Conservation (phyloP, 2,113 vertebrate species). For the Ceratotherium simum region DNA sequence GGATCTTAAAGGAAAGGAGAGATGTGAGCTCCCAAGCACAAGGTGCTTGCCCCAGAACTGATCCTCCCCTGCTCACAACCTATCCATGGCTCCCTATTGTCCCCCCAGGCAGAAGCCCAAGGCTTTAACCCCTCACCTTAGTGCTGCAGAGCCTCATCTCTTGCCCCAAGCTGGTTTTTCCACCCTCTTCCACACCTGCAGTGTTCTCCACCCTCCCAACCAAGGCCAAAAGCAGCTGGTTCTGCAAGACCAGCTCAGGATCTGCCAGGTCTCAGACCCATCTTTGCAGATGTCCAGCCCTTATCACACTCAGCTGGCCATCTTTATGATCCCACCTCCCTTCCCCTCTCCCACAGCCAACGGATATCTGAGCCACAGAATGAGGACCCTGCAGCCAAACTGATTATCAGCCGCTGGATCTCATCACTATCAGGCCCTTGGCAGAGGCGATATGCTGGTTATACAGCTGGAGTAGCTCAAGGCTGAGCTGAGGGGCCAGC, state of each 20-base stretch:
- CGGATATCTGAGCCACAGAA: not conserved
- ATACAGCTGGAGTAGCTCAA: no score
- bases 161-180: not conserved
- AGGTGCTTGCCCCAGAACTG: not conserved
- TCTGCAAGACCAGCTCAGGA: not conserved
- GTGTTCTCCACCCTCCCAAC: not conserved
- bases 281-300: no score
- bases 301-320: not conserved
- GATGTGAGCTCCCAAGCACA: no score
- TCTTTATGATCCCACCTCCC: no score
- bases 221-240: no score
- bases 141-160: not conserved
- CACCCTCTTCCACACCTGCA: no score
- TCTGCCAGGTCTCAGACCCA: not conserved
- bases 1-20: no score
- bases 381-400: not conserved
- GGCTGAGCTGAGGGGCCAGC: not conserved
- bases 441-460: fast-evolving
- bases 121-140: not conserved
- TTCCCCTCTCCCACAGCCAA: not conserved
- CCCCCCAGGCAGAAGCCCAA: not conserved
- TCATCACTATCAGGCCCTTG: not conserved
- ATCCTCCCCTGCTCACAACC: not conserved
- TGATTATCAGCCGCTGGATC: not conserved
- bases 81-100: not conserved